phyloP scores from a whole-genome alignment of 2,888 invertebrate genomes.

The Caenorhabditis afra region DNA sequence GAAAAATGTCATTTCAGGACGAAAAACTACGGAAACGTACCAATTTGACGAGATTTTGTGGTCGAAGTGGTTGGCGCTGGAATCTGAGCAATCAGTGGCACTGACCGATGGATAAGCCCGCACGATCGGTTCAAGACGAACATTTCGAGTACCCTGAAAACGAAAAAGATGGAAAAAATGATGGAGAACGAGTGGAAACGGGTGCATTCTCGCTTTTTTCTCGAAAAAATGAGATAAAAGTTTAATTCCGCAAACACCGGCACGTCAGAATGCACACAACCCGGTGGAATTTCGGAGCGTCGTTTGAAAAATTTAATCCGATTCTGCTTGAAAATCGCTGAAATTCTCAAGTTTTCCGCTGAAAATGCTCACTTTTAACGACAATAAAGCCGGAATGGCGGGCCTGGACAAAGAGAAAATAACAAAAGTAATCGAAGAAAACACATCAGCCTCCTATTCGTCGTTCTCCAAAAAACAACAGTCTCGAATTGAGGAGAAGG shows the following conservation, averaged over 20 bases:
- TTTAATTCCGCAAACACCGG: conserved; percentile 44
- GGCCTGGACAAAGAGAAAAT: conserved; percentile 81
- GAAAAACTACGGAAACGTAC: conserved; percentile 9
- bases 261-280: conserved; percentile 33
- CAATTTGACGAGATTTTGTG: conserved; percentile 26
- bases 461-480: conserved; percentile 83
- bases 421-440: conserved; percentile 81
- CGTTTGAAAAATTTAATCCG: neutral
- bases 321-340: no score
- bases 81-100: conserved; percentile 40
- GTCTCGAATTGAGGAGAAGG: conserved; percentile 82
- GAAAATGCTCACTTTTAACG: conserved; percentile 63
- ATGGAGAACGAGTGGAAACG: conserved; percentile 6
- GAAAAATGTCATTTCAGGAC: no score
- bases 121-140: conserved; percentile 50
- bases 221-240: conserved; percentile 12
- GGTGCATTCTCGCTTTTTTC: neutral
- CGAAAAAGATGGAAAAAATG: conserved; percentile 3
- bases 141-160: conserved; percentile 53
- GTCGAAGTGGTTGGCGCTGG: conserved; percentile 48
- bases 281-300: conserved; percentile 16
- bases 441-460: conserved; percentile 83
- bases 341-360: conserved; percentile 5
- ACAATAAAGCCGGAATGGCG: conserved; percentile 82
- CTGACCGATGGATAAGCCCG: conserved; percentile 34